Base-by-base conservation (phyloP, 1,140 invertebrate species). In the Maniola jurtina region DNA sequence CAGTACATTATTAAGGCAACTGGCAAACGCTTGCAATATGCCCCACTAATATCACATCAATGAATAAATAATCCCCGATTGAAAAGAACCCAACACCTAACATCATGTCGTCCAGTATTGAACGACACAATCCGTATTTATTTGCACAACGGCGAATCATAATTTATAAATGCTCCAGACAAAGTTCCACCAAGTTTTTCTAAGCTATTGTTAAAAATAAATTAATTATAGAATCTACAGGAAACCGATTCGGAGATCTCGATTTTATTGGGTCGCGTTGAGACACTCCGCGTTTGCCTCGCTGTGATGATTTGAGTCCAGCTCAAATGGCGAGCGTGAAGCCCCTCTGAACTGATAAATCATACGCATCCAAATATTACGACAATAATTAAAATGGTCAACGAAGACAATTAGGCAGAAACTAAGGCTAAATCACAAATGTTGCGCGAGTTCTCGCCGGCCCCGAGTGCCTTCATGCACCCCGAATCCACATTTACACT, bases 391-490 rank as follows among this genome's bases (percentile, higher is more conserved):
- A 70, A 58, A 67, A 71, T 67, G 76, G 73, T 80, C 79, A 79
- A 82, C 80, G 75, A 81, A 72, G 72, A 77, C 76, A 76, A 42
- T 89, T 80, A 90, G 80, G 76, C 83, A 86, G 83, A 83, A 83
- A 90, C 83, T 90, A 90, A 86, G 77, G 85, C 83, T 90, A 90
- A 86, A 90, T 90, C 88, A 90, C 88, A 90, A 87, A 84, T 81
- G 73, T 87, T 89, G 73, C 84, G 85, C 69, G 83, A 74, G 61
- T 80, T 65, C 62, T 80, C 73, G 72, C 78, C 74, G 70, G 68
- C 66, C 63, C 67, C 73, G 34, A 81, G 76, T 57, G 76, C 76
- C 63, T 81, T 64, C 70, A 77, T 76, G 67, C 84, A 83, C 59
- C 74, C 81, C 72, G 78, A 74, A 70, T 84, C 79, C 77, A 84